Conservation (phyloP, 2,113 vertebrate genomes). For the Acrocephalus kingi region DNA sequence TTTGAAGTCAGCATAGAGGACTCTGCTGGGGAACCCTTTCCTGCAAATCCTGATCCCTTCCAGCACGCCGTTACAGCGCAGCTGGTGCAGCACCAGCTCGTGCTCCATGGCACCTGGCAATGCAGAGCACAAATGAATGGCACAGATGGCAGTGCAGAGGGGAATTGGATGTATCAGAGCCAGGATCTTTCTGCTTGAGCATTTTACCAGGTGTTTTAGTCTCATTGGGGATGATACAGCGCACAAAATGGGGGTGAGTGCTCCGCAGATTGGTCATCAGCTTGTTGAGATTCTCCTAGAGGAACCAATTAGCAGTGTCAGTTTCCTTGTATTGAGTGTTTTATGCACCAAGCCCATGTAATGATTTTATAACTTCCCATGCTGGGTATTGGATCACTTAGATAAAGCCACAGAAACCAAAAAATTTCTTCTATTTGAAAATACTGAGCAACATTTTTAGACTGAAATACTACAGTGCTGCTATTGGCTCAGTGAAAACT, state of each 20-base stretch:
- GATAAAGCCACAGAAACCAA: not conserved
- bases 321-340: not conserved
- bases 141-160: not conserved
- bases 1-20: conserved; percentile 69
- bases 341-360: not conserved
- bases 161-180: not conserved
- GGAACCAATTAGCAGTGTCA: not conserved
- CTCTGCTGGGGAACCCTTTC: not conserved
- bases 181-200: not conserved
- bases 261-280: not conserved
- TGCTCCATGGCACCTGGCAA: conserved; percentile 84
- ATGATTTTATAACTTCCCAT: not conserved
- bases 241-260: not conserved
- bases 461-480: not conserved
- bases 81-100: conserved; percentile 83
- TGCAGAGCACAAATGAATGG: not conserved
- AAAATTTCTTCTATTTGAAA: not conserved
- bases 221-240: not conserved
- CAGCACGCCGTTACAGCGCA: conserved; percentile 65
- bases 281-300: not conserved
- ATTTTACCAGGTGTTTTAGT: not conserved
- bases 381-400: not conserved
- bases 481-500: not conserved
- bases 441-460: not conserved
- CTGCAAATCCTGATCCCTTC: not conserved